These are phyloP conservation scores for Erebia aethiops DNA, from an alignment of 2,888 invertebrate genomes.

Conservation along the genomic window DNA sequence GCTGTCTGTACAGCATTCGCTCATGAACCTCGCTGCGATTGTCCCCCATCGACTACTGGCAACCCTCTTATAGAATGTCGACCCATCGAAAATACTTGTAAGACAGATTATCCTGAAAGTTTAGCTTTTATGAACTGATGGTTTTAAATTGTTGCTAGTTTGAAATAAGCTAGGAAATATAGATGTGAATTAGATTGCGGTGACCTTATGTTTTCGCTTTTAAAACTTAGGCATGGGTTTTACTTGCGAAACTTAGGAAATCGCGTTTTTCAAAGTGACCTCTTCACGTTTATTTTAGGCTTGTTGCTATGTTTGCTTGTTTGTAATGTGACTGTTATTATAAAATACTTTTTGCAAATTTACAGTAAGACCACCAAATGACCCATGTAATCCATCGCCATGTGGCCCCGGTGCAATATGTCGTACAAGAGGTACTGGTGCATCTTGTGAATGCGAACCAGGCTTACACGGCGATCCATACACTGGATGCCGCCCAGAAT, in stretches of 20 bases:
- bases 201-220: slow-evolving; percentile 68
- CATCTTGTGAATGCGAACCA: slow-evolving; percentile 88
- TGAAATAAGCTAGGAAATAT: slow-evolving; percentile 22
- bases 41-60: slow-evolving; percentile 86
- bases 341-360: slow-evolving; percentile 40
- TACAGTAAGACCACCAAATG: slow-evolving; percentile 75
- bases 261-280: slow-evolving; percentile 44
- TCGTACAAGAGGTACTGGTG: slow-evolving; percentile 86
- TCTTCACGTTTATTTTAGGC: slow-evolving; percentile 48
- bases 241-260: slow-evolving; percentile 71
- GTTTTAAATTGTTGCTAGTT: slow-evolving; percentile 41
- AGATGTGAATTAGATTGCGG: slow-evolving; percentile 39
- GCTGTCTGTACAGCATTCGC: slow-evolving; percentile 87
- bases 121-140: slow-evolving; percentile 54
- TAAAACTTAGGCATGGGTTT: slow-evolving; percentile 83
- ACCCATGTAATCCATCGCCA: slow-evolving; percentile 93
- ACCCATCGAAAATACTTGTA: slow-evolving; percentile 78
- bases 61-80: slow-evolving; percentile 88
- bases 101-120: slow-evolving; percentile 71
- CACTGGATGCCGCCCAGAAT: slow-evolving; percentile 91
- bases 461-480: slow-evolving; percentile 90
- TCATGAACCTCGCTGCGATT: slow-evolving; percentile 88
- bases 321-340: slow-evolving; percentile 23
- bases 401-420: slow-evolving; percentile 93
- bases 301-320: slow-evolving; percentile 57